Evolutionary conservation across 2,113 vertebrate species (phyloP), one percentile per base, ranked within the genome.

Genomic region (Euleptes europaea): DNA sequence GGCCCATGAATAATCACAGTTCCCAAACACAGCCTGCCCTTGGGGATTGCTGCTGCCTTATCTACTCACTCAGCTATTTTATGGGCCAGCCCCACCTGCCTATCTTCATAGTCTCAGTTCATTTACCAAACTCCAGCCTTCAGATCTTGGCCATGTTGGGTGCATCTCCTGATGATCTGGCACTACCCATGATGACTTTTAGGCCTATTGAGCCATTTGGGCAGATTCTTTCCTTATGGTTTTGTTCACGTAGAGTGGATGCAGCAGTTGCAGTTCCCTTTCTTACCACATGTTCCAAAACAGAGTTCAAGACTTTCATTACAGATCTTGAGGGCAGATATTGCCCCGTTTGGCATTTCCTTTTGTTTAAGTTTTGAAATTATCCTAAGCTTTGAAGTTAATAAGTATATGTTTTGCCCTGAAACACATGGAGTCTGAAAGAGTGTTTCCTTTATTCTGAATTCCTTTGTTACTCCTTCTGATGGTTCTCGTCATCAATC

Each of bases 401-500:
- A 33, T 57, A 19, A 19, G n/a, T 54, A 7, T 76, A 31, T 19
- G 17, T 75, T 80, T 76, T 76, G 76, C 60, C 84, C 31, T 63
- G 74, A 83, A 92, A 94, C 70, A 17, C 67, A 88, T 33, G 44
- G 60, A 73, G 70, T 91, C 73, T 87, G 72, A 83, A 95, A 89
- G 33, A 86, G 71, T 66, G 0, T 1, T 75, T 44, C 78, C 49
- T 0, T 84, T 91, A 79, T 79, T 88, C 38, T 3, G 10, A 88
- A 89, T 84, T 78, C 15, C 35, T 91, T 88, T 91, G 85, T 88
- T 69, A 0, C 83, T 90, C 88, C 26, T 71, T 79, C 69, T 85
- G 90, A 90, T 74, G 87, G 42, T 88, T 84, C 82, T 71, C 87
- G 82, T 89, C 84, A 87, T 93, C 90, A 93, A 79, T 88, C 89